Evolutionary conservation across 2,113 vertebrate genomes (phyloP).

Genomic region (Spilogale gracilis): DNA sequence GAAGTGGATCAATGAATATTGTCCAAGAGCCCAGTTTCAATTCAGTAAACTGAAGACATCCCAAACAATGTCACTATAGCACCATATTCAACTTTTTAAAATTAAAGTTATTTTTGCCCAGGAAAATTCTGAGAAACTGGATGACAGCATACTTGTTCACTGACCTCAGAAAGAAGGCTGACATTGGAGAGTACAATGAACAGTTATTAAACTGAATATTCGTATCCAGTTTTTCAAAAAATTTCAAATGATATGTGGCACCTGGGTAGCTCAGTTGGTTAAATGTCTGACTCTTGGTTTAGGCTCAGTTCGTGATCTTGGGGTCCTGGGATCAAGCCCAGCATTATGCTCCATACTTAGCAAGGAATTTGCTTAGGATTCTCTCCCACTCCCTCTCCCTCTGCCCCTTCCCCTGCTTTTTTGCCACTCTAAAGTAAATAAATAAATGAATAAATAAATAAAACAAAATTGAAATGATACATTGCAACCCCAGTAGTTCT

Average conservation of each 20-base stretch:
- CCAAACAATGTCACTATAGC: background rate
- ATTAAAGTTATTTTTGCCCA: background rate
- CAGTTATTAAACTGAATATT: slow-evolving; percentile 11
- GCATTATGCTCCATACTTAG: no score
- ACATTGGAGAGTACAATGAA: background rate
- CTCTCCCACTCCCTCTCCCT: background rate
- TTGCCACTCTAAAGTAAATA: background rate
- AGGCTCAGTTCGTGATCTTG: background rate
- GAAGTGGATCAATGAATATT: slow-evolving; percentile 7
- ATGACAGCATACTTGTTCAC: background rate
- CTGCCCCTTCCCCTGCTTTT: background rate
- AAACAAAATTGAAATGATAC: background rate
- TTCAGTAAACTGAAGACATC: background rate
- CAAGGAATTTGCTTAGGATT: background rate
- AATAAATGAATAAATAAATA: background rate
- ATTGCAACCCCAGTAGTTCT: background rate
- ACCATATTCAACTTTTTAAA: background rate
- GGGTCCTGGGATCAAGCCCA: background rate
- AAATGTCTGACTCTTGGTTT: background rate
- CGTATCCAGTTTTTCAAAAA: background rate
- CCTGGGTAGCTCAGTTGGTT: background rate
- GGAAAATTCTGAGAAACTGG: slow-evolving; percentile 39
- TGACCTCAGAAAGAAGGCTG: background rate
- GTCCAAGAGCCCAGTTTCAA: background rate
- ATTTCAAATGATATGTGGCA: background rate